phyloP scores from a whole-genome alignment of 2,888 invertebrate genomes.

The Zaprionus lineosus region DNA sequence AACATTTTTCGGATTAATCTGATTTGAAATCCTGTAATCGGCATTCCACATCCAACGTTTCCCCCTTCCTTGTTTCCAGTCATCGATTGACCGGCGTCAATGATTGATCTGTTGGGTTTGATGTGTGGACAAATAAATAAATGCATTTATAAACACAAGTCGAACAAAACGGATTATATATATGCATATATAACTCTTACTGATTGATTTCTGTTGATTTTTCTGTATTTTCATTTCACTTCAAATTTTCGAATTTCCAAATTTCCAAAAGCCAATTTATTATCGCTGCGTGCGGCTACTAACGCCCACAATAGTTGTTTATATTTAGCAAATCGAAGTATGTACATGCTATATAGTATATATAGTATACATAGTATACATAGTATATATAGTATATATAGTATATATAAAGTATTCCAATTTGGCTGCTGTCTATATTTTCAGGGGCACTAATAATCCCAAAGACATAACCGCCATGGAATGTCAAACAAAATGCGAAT shows the following conservation, averaged over 20 bases:
- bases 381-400: slow-evolving; percentile 1
- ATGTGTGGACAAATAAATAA: too few species aligned
- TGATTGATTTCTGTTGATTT: slow-evolving; percentile 29
- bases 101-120: too few species aligned
- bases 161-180: too few species aligned
- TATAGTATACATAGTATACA: slow-evolving; percentile 1
- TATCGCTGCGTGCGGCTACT: slow-evolving; percentile 51
- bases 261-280: slow-evolving; percentile 31
- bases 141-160: too few species aligned
- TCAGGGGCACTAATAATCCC: slow-evolving; percentile 42
- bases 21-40: too few species aligned
- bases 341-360: not conserved
- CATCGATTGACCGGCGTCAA: too few species aligned
- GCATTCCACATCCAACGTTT: too few species aligned
- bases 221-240: not conserved
- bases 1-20: too few species aligned
- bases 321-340: slow-evolving; percentile 28
- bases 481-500: slow-evolving; percentile 61
- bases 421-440: slow-evolving; percentile 38
- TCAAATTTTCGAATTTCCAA: slow-evolving; percentile 4
- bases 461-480: slow-evolving; percentile 46
- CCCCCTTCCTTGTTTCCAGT: too few species aligned
- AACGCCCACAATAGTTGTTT: slow-evolving; percentile 48
- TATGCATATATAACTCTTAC: too few species aligned
- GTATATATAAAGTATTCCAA: slow-evolving; percentile 4